Percentiles rank a stretch among this genome's conserved stretches.
Evolutionary conservation across 1,140 invertebrate species (phyloP).

Genomic region (Araneus ventricosus): DNA sequence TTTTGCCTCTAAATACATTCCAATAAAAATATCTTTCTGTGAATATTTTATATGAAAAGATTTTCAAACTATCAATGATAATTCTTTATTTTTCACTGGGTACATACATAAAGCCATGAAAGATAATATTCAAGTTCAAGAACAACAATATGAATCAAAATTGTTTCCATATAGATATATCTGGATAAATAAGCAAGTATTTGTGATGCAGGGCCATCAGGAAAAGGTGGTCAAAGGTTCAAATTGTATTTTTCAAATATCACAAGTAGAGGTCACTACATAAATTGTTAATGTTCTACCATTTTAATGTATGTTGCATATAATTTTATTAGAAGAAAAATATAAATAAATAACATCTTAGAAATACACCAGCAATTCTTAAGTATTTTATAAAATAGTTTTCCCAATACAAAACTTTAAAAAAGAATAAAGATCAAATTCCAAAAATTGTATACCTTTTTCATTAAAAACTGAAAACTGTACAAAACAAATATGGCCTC

Average conservation of each 20-base stretch:
- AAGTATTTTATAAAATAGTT: constrained; percentile 1
- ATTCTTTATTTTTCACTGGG: background rate
- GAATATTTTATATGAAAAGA: background rate
- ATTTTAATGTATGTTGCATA: background rate
- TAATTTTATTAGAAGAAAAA: background rate
- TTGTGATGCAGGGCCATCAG: background rate
- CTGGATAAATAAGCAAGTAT: background rate
- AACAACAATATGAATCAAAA: background rate
- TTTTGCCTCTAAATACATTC: no score
- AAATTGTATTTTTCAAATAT: background rate
- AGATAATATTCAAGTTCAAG: background rate
- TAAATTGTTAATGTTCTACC: background rate
- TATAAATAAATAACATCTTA: background rate
- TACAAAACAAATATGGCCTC: background rate
- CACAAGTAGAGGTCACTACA: background rate
- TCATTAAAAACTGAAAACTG: background rate
- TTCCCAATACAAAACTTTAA: background rate
- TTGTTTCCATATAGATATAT: background rate
- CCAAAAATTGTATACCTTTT: constrained; percentile 11
- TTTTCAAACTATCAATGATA: background rate
- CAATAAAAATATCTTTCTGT: no score
- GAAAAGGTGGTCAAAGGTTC: background rate
- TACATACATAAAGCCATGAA: background rate
- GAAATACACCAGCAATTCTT: background rate
- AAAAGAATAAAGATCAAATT: background rate